Evolutionary conservation across 2,797 vertebrate genomes (phyloP), one percentile per base, ranked within the genome.

Genomic region (Sebastes wilsoni): DNA sequence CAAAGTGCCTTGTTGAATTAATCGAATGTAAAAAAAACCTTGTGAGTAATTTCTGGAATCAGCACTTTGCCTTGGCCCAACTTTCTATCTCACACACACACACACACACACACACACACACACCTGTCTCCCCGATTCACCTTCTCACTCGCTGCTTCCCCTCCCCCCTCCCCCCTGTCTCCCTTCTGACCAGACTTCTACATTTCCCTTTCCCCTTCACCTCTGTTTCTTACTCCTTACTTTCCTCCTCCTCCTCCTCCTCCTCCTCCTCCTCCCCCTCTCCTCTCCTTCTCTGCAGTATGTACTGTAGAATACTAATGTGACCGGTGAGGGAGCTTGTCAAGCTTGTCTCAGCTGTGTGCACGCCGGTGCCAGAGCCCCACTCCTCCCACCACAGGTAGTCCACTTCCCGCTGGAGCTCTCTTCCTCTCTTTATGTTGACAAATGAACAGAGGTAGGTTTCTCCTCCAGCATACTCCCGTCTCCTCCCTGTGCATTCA

Each of bases 251-350:
- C 60, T n/a, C 84, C 90, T 87, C 76, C 86, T 66, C 66, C 38
- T 84, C n/a, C 66, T 61, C 66, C 78, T 72, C 80, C 60, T n/a
- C 84, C 90, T 87, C 76, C 86, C 67, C 66, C 38, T 84, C 66
- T 61, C 66, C 78, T 72, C 80, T 77, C 81, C 74, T 74, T 65
- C 86, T 79, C 86, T 77, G 85, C 89, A 88, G 92, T 79, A 66
- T 85, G 88, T 91, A 88, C 92, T 83, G 93, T 95, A 89, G 95
- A 96, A 97, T 95, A 93, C 88, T 94, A 94, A 96, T 95, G 93
- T 81, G 86, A 92, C 91, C 79, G 86, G 91, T 93, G 89, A 94
- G 87, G 91, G 92, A 90, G 89, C 90, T 93, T 96, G 93, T 96
- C 95, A 96, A 91, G 81, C 79, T 46, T 90, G 87, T 90, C 90